Conservation (phyloP, 2,888 invertebrate species). For the Hirtodrosophila confusa region DNA sequence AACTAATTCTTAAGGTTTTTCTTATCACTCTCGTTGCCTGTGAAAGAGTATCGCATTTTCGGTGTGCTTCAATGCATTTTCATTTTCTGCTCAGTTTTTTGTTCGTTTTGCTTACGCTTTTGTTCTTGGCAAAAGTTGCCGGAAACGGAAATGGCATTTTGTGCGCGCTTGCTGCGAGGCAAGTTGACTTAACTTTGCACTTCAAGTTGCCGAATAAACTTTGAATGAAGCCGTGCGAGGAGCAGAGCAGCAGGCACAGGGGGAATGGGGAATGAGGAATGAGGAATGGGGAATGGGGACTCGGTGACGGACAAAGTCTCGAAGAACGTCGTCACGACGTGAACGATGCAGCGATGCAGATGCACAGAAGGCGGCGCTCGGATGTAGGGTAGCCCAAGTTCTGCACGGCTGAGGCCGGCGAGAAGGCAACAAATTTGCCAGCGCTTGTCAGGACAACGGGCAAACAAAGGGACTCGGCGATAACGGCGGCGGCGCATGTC, state of each 20-base stretch:
- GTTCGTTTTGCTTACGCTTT: conserved; percentile 39
- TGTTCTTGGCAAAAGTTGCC: conserved; percentile 67
- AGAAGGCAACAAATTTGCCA: conserved; percentile 62
- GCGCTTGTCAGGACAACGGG: conserved; percentile 68
- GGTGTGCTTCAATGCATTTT: background rate
- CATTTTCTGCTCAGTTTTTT: background rate
- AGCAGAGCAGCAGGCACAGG: conserved; percentile 6
- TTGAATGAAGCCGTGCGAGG: conserved; percentile 57
- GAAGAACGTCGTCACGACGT: conserved; percentile 13
- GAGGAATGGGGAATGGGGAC: background rate
- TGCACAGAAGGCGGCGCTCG: conserved; percentile 47
- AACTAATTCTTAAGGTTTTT: too few species aligned
- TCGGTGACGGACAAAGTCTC: conserved; percentile 20
- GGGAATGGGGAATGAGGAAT: background rate
- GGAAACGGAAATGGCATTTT: conserved; percentile 79
- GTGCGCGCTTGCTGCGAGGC: conserved; percentile 51
- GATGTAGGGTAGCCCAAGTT: conserved; percentile 21
- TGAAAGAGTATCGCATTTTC: conserved; percentile 16
- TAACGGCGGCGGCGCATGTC: conserved; percentile 53
- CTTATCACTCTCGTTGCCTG: background rate
- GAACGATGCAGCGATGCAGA: conserved; percentile 63
- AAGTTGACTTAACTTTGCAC: conserved; percentile 78
- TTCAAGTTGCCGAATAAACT: conserved; percentile 76
- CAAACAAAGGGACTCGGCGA: conserved; percentile 51
- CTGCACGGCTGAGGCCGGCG: conserved; percentile 23